Base-by-base conservation (phyloP, 2,797 vertebrate genomes). In the Ceyx erithaca region DNA sequence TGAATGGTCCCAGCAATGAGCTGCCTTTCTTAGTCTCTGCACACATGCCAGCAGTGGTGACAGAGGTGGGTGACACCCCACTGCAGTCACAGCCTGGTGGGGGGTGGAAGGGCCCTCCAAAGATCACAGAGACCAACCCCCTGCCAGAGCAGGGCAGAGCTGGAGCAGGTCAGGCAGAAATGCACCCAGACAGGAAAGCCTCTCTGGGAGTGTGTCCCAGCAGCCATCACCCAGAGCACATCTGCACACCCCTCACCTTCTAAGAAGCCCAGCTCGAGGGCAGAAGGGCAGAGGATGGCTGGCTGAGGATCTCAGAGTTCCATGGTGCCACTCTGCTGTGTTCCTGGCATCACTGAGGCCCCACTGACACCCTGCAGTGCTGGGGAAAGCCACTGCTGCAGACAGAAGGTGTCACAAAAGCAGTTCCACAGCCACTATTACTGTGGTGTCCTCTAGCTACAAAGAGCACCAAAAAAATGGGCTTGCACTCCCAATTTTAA, bases 181-280 rank as follows among this genome's bases (percentile, higher is more conserved):
- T 40, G 37, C 37, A 40, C 37, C 37, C 37, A 40, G 37, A 40
- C 37, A 40, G 37, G 3, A 40, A 40, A 40, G 37, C 14, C 14
- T 40, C 37, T 40, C 14, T 40, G 37, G 37, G 37, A 40, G 37
- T 40, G 37, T 40, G 37, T 40, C 37, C 37, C 37, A 40, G 37
- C 37, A 40, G 37, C 5, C 49, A 35, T 30, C 21, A 0, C 4
- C 28, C 51, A 17, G 0, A 23, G 66, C 51, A 43, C 52, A 10
- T 31, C 18, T 64, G n/a, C 71, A 51, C n/a, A 57, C 6, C 51
- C 14, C 48, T 6, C 21, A 28, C 6, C 25, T 23, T 70, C 35
- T 33, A 49, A 52, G 51, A 51, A 64, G 48, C 21, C 68, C 59
- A 28, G n/a, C 31, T 2, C 30, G 21, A 79, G 51, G 81, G 51